Evolutionary conservation across 2,113 vertebrate species (phyloP).

Genomic region (Callipepla squamata): DNA sequence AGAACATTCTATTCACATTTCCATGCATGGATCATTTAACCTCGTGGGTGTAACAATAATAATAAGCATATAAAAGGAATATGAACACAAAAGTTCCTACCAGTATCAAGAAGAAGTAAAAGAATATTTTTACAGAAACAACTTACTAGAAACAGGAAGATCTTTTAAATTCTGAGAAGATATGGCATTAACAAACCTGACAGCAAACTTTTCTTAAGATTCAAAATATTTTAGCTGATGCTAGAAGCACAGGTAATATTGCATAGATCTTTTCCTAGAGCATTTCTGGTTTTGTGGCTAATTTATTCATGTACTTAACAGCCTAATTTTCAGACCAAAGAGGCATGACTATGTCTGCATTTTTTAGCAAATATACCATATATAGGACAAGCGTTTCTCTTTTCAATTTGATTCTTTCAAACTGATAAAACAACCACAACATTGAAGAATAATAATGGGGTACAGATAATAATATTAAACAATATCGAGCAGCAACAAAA

Average conservation of each 20-base stretch:
- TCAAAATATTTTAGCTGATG: slow-evolving; percentile 10
- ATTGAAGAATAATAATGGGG: not conserved
- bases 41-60: not conserved
- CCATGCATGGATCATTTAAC: slow-evolving; percentile 21
- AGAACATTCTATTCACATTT: slow-evolving; percentile 48
- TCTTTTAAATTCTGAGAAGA: not conserved
- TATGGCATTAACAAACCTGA: not conserved
- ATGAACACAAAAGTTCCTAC: not conserved
- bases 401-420: not conserved
- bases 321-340: not conserved
- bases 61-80: not conserved
- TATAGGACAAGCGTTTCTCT: not conserved
- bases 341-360: not conserved
- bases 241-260: not conserved
- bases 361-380: not conserved
- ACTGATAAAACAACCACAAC: not conserved
- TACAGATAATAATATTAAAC: not conserved
- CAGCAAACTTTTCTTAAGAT: not conserved
- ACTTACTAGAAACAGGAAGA: not conserved
- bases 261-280: not conserved
- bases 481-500: not conserved
- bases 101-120: not conserved
- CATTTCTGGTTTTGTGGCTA: not conserved
- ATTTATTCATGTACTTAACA: not conserved
- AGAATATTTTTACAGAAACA: not conserved